These are phyloP conservation scores for Periophthalmodon schlosseri DNA, from an alignment of 2,113 vertebrate species.

Conservation along the genomic window DNA sequence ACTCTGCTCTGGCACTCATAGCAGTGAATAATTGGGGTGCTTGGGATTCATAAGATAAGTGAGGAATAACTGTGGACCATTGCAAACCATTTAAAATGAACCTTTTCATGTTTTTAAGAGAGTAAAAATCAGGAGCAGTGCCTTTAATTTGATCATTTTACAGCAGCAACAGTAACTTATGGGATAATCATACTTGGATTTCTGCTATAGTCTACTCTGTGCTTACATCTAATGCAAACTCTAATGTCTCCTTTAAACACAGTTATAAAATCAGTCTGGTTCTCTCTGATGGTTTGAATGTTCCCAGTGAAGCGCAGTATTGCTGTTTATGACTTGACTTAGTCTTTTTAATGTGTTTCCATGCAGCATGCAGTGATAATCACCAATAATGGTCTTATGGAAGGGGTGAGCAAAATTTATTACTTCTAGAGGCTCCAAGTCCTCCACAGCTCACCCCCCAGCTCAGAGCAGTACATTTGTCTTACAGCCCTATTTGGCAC, in stretches of 20 bases:
- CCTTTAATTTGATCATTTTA: not conserved
- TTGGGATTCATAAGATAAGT: too few species aligned
- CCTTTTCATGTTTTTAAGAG: too few species aligned
- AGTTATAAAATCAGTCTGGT: not conserved
- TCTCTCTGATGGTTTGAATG: not conserved
- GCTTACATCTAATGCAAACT: not conserved
- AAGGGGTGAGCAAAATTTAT: slow-evolving; percentile 1
- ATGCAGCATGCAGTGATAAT: slow-evolving; percentile 20
- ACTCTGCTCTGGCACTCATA: too few species aligned
- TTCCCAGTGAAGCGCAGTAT: not conserved
- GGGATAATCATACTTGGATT: not conserved
- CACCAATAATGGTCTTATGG: slow-evolving; percentile 11
- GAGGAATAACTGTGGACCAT: too few species aligned
- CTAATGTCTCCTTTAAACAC: not conserved
- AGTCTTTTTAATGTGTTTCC: slow-evolving; percentile 14
- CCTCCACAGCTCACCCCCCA: not conserved
- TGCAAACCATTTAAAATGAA: too few species aligned
- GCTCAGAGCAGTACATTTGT: slow-evolving; percentile 13
- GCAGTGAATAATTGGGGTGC: too few species aligned
- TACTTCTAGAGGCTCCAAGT: slow-evolving; percentile 8
- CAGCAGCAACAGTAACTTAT: not conserved
- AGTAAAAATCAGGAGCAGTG: too few species aligned
- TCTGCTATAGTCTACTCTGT: not conserved
- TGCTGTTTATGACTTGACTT: not conserved
- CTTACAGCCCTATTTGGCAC: slow-evolving; percentile 12